phyloP scores from a whole-genome alignment of 2,888 invertebrate species.

The Epirrhoe tristata region DNA sequence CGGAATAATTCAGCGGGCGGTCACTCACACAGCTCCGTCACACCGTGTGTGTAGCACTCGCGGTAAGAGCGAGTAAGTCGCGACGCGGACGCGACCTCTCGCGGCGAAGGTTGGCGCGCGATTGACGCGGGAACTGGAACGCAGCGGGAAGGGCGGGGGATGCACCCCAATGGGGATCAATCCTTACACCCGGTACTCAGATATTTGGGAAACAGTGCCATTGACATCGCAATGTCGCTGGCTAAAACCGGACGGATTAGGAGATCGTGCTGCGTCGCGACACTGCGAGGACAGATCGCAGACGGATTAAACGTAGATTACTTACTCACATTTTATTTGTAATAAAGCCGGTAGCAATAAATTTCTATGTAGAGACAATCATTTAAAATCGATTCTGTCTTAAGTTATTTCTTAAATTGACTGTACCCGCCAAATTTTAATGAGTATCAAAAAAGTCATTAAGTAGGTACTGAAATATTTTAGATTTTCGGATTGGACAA shows the following conservation, averaged over 20 bases:
- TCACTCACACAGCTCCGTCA: slow-evolving; percentile 70
- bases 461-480: too few species aligned
- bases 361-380: not conserved
- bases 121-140: slow-evolving; percentile 64
- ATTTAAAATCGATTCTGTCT: not conserved
- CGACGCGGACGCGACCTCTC: slow-evolving; percentile 75
- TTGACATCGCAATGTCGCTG: slow-evolving; percentile 52
- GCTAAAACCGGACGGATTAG: slow-evolving; percentile 44
- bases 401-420: not conserved
- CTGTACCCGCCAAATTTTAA: not conserved
- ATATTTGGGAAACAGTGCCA: slow-evolving; percentile 60
- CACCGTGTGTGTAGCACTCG: slow-evolving; percentile 65
- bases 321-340: not conserved
- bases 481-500: not conserved
- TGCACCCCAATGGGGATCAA: slow-evolving; percentile 71
- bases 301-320: not conserved
- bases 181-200: slow-evolving; percentile 62
- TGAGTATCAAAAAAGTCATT: not conserved
- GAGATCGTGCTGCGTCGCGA: slow-evolving; percentile 19
- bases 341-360: not conserved
- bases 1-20: slow-evolving; percentile 70
- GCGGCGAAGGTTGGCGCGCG: slow-evolving; percentile 81
- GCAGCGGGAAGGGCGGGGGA: slow-evolving; percentile 69
- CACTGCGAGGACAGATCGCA: not conserved
- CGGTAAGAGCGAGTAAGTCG: slow-evolving; percentile 57